Percentiles rank a stretch among this genome's conserved stretches.
phyloP scores from a whole-genome alignment of 2,888 invertebrate genomes.

The Metalampra italica region DNA sequence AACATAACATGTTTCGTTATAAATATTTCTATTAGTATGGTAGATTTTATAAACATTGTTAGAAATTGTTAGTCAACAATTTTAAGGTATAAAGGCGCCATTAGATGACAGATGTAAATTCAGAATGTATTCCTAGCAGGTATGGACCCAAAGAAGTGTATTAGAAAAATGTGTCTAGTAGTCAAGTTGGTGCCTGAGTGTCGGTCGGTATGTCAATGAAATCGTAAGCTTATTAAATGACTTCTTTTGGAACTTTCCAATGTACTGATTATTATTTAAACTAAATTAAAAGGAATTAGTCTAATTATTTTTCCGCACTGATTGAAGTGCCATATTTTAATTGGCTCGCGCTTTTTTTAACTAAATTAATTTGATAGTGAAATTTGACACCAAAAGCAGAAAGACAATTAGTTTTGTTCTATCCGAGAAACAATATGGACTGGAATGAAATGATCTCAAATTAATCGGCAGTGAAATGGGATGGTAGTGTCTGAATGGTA shows the following conservation, averaged over 20 bases:
- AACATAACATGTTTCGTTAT: background rate
- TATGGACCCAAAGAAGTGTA: slow-evolving; percentile 49
- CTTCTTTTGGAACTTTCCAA: slow-evolving; percentile 64
- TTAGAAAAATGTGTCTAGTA: slow-evolving; percentile 65
- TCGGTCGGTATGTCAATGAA: slow-evolving; percentile 45
- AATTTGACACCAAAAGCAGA: slow-evolving; percentile 74
- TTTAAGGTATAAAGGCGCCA: no score
- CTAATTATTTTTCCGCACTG: slow-evolving; percentile 71
- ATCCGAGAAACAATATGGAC: slow-evolving; percentile 55
- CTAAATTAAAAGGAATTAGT: slow-evolving; percentile 58
- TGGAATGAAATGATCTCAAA: slow-evolving; percentile 70
- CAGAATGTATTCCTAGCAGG: slow-evolving; percentile 31
- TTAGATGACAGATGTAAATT: slow-evolving; percentile 2
- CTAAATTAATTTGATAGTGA: slow-evolving; percentile 64
- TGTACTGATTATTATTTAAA: slow-evolving; percentile 72
- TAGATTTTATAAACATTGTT: no score
- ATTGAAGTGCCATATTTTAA: slow-evolving; percentile 72
- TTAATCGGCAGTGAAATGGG: slow-evolving; percentile 44
- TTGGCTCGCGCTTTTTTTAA: slow-evolving; percentile 59
- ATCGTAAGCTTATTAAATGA: slow-evolving; percentile 44
- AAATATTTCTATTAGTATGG: no score
- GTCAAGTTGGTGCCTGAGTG: slow-evolving; percentile 75
- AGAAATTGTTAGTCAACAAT: no score
- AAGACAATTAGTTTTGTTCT: slow-evolving; percentile 55
- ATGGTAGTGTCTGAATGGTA: background rate